These are phyloP conservation scores for Leptinotarsa undecemlineata DNA, from an alignment of 1,140 invertebrate species.

Conservation along the genomic window DNA sequence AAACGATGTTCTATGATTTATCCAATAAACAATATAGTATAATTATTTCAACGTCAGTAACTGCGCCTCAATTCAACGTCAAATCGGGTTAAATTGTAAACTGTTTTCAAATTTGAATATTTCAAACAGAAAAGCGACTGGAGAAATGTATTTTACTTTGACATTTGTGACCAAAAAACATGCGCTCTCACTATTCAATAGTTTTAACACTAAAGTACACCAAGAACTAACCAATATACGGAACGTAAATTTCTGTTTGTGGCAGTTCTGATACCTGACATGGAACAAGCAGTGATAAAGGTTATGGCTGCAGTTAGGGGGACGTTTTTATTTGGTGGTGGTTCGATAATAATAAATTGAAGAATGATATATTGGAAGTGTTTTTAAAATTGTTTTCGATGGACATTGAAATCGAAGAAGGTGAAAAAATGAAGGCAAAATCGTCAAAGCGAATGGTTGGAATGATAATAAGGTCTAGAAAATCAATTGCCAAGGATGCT, in stretches of 20 bases:
- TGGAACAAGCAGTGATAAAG: not conserved
- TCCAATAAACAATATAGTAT: too few relatives aligned
- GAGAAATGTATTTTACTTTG: too few relatives aligned
- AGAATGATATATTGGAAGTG: constrained; percentile 30
- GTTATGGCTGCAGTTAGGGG: not conserved
- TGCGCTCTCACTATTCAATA: too few relatives aligned
- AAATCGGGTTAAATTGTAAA: too few relatives aligned
- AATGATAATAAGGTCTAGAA: constrained; percentile 73
- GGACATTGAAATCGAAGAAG: constrained; percentile 21
- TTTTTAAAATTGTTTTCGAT: constrained; percentile 26
- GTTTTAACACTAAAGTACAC: too few relatives aligned
- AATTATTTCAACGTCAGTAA: too few relatives aligned
- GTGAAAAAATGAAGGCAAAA: constrained; percentile 50
- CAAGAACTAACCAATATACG: too few relatives aligned
- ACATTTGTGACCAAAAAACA: too few relatives aligned
- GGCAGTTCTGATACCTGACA: not conserved
- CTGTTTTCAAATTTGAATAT: too few relatives aligned
- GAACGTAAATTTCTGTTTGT: not conserved
- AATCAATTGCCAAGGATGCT: constrained; percentile 73
- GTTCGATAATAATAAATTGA: not conserved
- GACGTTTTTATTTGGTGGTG: not conserved
- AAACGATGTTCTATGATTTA: too few relatives aligned
- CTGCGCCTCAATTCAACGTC: too few relatives aligned
- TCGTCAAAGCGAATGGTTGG: constrained; percentile 57
- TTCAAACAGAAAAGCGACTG: too few relatives aligned